Conservation (phyloP, 2,113 vertebrate genomes). For the Cavia porcellus region DNA sequence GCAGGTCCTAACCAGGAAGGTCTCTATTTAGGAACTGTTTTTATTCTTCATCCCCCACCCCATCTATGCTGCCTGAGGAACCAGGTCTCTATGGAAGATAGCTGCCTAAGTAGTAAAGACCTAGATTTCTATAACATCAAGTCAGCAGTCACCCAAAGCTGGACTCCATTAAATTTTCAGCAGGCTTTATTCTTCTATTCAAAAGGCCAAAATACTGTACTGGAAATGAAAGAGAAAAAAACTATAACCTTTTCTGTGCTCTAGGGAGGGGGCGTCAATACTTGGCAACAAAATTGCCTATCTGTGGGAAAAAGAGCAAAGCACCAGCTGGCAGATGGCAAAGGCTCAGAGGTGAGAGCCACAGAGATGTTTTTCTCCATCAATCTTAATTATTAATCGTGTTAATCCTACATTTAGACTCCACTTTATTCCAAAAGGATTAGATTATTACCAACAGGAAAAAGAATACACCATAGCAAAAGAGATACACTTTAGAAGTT, state of each 20-base stretch:
- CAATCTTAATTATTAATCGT: neutral
- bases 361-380: neutral
- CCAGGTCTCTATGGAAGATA: neutral
- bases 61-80: neutral
- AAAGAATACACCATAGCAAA: neutral
- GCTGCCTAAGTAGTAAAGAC: neutral
- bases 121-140: neutral
- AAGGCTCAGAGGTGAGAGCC: neutral
- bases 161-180: neutral
- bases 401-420: neutral
- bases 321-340: neutral
- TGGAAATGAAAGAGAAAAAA: conserved; percentile 29
- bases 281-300: conserved; percentile 23
- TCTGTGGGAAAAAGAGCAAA: conserved; percentile 26
- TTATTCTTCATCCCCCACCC: neutral
- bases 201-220: neutral
- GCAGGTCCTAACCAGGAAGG: neutral
- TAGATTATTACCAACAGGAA: neutral
- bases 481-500: neutral
- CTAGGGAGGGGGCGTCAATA: neutral
- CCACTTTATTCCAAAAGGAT: conserved; percentile 34
- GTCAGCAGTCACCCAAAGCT: neutral
- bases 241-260: neutral
- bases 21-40: neutral
- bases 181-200: neutral